Percentiles rank a stretch among this genome's conserved stretches.
phyloP scores from a whole-genome alignment of 2,888 invertebrate genomes.

The Sipha maydis region DNA sequence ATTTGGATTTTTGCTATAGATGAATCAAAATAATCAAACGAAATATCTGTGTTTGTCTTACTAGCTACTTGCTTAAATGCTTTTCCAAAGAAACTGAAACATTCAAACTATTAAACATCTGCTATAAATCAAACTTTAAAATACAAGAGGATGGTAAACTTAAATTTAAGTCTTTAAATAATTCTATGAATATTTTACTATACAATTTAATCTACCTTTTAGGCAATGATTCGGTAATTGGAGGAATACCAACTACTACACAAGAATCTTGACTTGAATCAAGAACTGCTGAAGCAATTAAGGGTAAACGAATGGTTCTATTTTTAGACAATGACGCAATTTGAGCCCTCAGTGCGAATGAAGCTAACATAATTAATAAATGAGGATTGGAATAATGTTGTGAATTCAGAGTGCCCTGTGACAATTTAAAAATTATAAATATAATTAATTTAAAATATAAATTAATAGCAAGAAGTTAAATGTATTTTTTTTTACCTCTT shows the following conservation, averaged over 20 bases:
- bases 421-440: slow-evolving; percentile 15
- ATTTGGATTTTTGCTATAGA: slow-evolving; percentile 79
- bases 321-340: slow-evolving; percentile 75
- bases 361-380: slow-evolving; percentile 76
- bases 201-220: slow-evolving; percentile 70
- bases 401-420: slow-evolving; percentile 69
- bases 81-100: slow-evolving; percentile 83
- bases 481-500: slow-evolving; percentile 73
- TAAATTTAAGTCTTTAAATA: not conserved
- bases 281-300: slow-evolving; percentile 76
- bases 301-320: slow-evolving; percentile 74
- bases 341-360: slow-evolving; percentile 79
- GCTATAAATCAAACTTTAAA: not conserved
- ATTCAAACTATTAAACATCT: not conserved
- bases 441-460: not conserved
- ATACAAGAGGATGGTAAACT: not conserved
- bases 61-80: slow-evolving; percentile 91
- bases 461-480: not conserved
- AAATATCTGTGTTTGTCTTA: slow-evolving; percentile 75
- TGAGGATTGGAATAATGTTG: slow-evolving; percentile 75
- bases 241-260: slow-evolving; percentile 80
- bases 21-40: slow-evolving; percentile 83
- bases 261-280: slow-evolving; percentile 68
- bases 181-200: not conserved
- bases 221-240: slow-evolving; percentile 77